These are phyloP conservation scores for Nomada fucata DNA, from an alignment of 2,888 invertebrate species.

Conservation along the genomic window DNA sequence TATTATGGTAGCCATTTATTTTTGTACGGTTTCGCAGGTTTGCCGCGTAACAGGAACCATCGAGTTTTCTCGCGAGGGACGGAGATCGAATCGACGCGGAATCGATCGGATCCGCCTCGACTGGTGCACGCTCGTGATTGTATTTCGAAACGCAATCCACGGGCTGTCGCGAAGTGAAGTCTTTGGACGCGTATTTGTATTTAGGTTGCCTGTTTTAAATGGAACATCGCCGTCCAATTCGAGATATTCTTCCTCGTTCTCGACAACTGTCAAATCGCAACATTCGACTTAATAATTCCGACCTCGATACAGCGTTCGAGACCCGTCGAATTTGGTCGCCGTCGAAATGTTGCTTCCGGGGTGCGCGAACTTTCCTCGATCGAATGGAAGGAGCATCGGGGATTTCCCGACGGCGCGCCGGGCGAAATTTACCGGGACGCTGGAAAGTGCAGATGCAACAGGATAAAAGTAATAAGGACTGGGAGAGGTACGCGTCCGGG, in stretches of 20 bases:
- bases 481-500: conserved; percentile 25
- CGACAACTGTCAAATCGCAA: neutral
- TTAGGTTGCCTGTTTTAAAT: neutral
- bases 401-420: neutral
- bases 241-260: neutral
- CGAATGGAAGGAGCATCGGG: conserved; percentile 16
- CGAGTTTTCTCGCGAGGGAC: conserved; percentile 10
- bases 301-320: neutral
- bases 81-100: neutral
- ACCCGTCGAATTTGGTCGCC: neutral
- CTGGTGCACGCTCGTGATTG: neutral
- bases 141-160: neutral
- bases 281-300: neutral
- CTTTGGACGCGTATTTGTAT: too few species aligned
- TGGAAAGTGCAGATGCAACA: conserved; percentile 13
- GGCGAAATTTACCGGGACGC: neutral
- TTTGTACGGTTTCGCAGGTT: too few species aligned
- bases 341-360: conserved; percentile 11
- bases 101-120: neutral
- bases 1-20: too few species aligned
- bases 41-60: too few species aligned
- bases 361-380: conserved; percentile 15
- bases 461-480: neutral
- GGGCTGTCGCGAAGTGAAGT: too few species aligned
- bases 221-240: neutral